A percentile compares a stretch with the other conserved stretches of the same genome.
These are phyloP conservation scores for Pyralis farinalis DNA, from an alignment of 2,888 invertebrate genomes.

Conservation along the genomic window DNA sequence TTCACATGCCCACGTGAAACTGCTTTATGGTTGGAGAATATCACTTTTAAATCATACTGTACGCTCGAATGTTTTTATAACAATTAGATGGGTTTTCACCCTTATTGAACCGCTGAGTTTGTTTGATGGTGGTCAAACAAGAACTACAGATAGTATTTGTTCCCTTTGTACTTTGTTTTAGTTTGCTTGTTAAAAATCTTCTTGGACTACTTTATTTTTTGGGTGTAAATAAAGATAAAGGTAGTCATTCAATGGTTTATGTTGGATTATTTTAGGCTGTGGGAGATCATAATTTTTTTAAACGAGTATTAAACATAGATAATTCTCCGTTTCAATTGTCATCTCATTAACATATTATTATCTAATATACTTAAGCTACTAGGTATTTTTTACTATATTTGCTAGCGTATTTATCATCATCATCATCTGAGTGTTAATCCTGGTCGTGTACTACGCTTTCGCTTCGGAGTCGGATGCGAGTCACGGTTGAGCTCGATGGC, in stretches of 20 bases:
- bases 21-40: slow-evolving; percentile 78
- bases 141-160: slow-evolving; percentile 26
- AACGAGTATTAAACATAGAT: too few relatives aligned
- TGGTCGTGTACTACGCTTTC: too few relatives aligned
- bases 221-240: slow-evolving; percentile 31
- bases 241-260: neutral
- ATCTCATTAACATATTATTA: too few relatives aligned
- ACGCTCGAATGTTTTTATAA: slow-evolving; percentile 74
- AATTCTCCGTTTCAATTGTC: too few relatives aligned
- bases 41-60: slow-evolving; percentile 75
- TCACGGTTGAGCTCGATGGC: too few relatives aligned
- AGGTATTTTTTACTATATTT: too few relatives aligned
- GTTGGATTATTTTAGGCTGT: too few relatives aligned
- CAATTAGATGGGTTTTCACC: slow-evolving; percentile 74
- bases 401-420: too few relatives aligned
- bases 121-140: slow-evolving; percentile 60
- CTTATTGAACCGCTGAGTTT: slow-evolving; percentile 58
- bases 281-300: too few relatives aligned
- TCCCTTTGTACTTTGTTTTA: slow-evolving; percentile 51
- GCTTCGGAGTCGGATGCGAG: too few relatives aligned
- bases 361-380: too few relatives aligned
- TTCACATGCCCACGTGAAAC: slow-evolving; percentile 77
- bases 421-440: too few relatives aligned
- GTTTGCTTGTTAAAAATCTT: slow-evolving; percentile 69
- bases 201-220: slow-evolving; percentile 72